A percentile compares a stretch with the other conserved stretches of the same genome.
Evolutionary conservation across 1,140 invertebrate genomes (phyloP).

Genomic region (Potamilus streckersoni): DNA sequence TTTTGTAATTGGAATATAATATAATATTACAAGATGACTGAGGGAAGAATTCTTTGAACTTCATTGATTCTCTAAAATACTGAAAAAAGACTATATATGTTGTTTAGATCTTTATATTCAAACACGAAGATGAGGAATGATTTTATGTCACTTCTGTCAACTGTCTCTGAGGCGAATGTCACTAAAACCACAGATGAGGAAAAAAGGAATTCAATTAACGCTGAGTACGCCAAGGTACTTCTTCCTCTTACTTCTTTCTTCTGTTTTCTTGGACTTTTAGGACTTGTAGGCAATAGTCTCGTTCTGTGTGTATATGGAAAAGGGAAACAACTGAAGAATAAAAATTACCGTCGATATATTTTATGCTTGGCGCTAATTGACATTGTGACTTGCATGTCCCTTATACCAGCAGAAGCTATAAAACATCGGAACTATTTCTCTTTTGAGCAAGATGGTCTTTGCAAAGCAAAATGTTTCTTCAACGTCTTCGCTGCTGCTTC

Average conservation of each 20-base stretch:
- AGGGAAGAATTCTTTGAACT: too few species aligned
- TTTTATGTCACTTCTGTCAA: too few species aligned
- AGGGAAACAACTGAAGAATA: slow-evolving; percentile 14
- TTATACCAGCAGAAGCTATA: slow-evolving; percentile 21
- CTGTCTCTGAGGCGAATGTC: too few species aligned
- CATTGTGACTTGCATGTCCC: slow-evolving; percentile 18
- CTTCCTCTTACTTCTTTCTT: slow-evolving; percentile 17
- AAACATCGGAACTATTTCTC: slow-evolving; percentile 22
- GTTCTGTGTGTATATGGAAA: slow-evolving; percentile 23
- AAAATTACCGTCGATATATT: slow-evolving; percentile 20
- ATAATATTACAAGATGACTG: too few species aligned
- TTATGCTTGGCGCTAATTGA: slow-evolving; percentile 18
- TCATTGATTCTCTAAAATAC: too few species aligned
- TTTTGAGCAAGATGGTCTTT: slow-evolving; percentile 10
- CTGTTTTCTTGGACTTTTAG: slow-evolving; percentile 11
- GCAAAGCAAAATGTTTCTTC: slow-evolving; percentile 28
- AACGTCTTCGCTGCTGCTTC: slow-evolving; percentile 23
- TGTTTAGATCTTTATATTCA: too few species aligned
- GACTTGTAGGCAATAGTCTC: slow-evolving; percentile 14
- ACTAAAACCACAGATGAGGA: too few species aligned
- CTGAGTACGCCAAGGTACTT: slow-evolving; percentile 9
- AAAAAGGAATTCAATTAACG: neutral
- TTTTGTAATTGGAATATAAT: too few species aligned
- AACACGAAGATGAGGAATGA: too few species aligned
- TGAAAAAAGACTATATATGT: too few species aligned